Evolutionary conservation across 2,113 vertebrate species (phyloP).

Genomic region (Alethe castanea): DNA sequence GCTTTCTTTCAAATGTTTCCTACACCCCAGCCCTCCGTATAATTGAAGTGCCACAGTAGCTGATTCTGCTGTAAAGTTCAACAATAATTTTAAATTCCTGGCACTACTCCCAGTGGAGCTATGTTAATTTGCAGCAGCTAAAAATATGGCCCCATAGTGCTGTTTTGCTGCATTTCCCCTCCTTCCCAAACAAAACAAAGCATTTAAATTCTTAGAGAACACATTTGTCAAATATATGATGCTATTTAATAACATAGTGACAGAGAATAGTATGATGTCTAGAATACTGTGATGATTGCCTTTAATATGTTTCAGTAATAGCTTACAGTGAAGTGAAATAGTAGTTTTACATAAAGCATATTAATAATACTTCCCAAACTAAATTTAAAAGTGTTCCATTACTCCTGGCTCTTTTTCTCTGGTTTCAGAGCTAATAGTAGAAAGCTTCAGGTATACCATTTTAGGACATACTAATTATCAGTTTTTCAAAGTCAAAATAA

Average conservation of each 20-base stretch:
- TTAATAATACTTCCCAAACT: not conserved
- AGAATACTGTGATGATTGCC: not conserved
- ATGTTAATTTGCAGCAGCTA: constrained; percentile 47
- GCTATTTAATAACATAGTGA: constrained; percentile 1
- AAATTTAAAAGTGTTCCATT: not conserved
- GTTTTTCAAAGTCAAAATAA: not conserved
- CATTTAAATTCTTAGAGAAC: constrained; percentile 1
- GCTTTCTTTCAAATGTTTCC: constrained; percentile 24
- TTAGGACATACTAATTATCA: not conserved
- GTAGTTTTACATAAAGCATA: not conserved
- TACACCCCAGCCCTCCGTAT: not conserved
- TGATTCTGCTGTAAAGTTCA: constrained; percentile 45
- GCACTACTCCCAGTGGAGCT: constrained; percentile 45
- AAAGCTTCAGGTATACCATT: not conserved
- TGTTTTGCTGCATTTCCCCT: not conserved
- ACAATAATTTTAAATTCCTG: constrained; percentile 50
- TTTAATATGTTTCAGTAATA: constrained; percentile 9
- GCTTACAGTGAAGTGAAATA: not conserved
- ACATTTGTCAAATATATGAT: not conserved
- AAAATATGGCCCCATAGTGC: constrained; percentile 41
- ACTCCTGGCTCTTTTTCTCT: not conserved
- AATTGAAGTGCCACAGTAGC: constrained; percentile 16
- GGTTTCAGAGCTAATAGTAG: not conserved
- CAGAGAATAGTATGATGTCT: not conserved
- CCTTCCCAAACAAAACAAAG: constrained; percentile 35